A percentile compares a stretch with the other conserved stretches of the same genome.
Evolutionary conservation across 2,113 vertebrate genomes (phyloP).

Genomic region (Emydura subglobosa): DNA sequence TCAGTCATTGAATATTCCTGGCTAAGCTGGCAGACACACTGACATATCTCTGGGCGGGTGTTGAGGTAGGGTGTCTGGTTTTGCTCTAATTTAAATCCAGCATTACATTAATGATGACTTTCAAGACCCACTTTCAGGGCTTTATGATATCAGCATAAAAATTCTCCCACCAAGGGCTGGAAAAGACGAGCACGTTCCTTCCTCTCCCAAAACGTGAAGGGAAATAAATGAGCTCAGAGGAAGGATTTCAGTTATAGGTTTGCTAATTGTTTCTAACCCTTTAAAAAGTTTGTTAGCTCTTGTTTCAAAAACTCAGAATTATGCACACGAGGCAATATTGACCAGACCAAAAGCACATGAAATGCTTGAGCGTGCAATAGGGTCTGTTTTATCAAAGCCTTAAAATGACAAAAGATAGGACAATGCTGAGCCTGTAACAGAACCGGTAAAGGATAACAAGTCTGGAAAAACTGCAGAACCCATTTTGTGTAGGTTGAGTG

Average conservation of each 20-base stretch:
- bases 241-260: background rate
- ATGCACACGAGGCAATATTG: background rate
- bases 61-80: background rate
- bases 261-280: background rate
- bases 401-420: background rate
- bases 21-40: background rate
- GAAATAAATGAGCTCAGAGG: background rate
- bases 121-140: background rate
- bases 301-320: background rate
- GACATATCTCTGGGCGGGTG: background rate
- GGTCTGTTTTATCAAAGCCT: background rate
- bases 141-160: background rate
- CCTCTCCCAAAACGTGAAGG: background rate
- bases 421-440: background rate
- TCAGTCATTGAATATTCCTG: fast-evolving
- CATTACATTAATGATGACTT: background rate
- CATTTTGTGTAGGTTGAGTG: background rate
- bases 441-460: background rate
- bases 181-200: background rate
- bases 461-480: background rate
- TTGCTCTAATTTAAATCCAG: background rate
- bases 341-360: background rate
- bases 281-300: background rate
- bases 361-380: background rate
- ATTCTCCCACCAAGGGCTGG: background rate